phyloP scores from a whole-genome alignment of 2,888 invertebrate genomes.

The Drosophila buzzatii region DNA sequence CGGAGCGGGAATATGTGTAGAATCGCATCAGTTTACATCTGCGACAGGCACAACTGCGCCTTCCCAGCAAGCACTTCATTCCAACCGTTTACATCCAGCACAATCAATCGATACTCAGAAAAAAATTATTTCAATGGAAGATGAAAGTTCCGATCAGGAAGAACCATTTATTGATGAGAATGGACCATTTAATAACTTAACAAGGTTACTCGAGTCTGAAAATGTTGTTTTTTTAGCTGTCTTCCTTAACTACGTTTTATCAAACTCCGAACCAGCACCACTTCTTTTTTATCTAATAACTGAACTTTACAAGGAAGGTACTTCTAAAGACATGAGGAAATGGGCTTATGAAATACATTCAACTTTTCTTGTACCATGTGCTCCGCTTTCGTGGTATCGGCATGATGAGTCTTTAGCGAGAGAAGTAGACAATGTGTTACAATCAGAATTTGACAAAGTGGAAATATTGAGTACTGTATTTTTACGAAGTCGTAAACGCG shows the following conservation, averaged over 20 bases:
- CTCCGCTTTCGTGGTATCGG: conserved; percentile 86
- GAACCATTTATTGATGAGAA: conserved; percentile 92
- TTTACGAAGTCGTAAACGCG: conserved; percentile 92
- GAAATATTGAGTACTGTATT: conserved; percentile 95
- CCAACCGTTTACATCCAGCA: conserved; percentile 82
- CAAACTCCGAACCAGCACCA: conserved; percentile 92
- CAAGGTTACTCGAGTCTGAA: conserved; percentile 92
- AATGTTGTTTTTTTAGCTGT: conserved; percentile 94
- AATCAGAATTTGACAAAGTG: conserved; percentile 94
- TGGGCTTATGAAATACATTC: conserved; percentile 99
- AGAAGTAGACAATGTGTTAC: conserved; percentile 94
- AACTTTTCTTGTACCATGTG: conserved; percentile 95
- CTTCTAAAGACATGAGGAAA: conserved; percentile 95
- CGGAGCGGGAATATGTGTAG: conserved; percentile 71
- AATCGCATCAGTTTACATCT: conserved; percentile 80
- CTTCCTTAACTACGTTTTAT: conserved; percentile 95
- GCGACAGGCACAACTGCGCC: conserved; percentile 69
- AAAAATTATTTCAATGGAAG: conserved; percentile 97
- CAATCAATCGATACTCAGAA: conserved; percentile 87
- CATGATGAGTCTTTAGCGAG: conserved; percentile 92
- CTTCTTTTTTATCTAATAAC: conserved; percentile 93
- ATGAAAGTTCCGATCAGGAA: conserved; percentile 96
- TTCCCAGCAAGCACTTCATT: conserved; percentile 65
- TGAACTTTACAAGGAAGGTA: conserved; percentile 94
- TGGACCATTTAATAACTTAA: conserved; percentile 94